Base-by-base conservation (phyloP, 1,140 invertebrate genomes). In the Globodera rostochiensis region DNA sequence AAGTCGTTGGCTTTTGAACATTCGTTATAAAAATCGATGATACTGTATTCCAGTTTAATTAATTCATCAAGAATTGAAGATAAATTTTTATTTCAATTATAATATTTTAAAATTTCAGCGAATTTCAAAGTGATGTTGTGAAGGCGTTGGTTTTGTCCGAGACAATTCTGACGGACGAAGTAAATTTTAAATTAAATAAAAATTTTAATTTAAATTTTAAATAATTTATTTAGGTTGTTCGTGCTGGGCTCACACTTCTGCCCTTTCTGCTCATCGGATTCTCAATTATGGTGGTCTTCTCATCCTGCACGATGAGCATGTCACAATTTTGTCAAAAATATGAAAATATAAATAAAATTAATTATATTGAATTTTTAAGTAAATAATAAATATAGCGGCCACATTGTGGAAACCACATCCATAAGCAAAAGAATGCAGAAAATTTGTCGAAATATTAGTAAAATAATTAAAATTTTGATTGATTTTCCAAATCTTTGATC, bases 251-350 rank as follows among this genome's bases (percentile, higher is more conserved):
- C 5, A 89, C 84, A 73, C 79, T 90, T 9, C 78, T 89, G 11
- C 88, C 88, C 6, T 89, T 90, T 76, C 74, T 89, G 19, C 70
- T 85, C 49, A 90, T 89, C 73, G 88, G 88, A 7, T 89, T 90
- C 77, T 73, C 79, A 9, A 89, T 89, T 49, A 89, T 89, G 88
- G 80, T 80, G 36, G 71, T 82, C 1, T 89, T 90, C 53, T 88
- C 87, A 6, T 80, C 78, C 36, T 80, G 86, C 11, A 89, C 87
- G 36, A 90, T 88, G 82, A 84, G 76, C 53, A 53, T 87, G n/a
- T 77, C 79, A 47, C 82, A 36, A 36, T 36, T 84, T 15, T 67
- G 86, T 19, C 79, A 80, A 45, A 84, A 15, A 11, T 9, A 45
- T 46, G 13, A 47, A 74, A 74, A 5, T 25, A 25, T 45, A 8